These are phyloP conservation scores for Patagioenas fasciata DNA, from an alignment of 2,113 vertebrate genomes.

Conservation along the genomic window DNA sequence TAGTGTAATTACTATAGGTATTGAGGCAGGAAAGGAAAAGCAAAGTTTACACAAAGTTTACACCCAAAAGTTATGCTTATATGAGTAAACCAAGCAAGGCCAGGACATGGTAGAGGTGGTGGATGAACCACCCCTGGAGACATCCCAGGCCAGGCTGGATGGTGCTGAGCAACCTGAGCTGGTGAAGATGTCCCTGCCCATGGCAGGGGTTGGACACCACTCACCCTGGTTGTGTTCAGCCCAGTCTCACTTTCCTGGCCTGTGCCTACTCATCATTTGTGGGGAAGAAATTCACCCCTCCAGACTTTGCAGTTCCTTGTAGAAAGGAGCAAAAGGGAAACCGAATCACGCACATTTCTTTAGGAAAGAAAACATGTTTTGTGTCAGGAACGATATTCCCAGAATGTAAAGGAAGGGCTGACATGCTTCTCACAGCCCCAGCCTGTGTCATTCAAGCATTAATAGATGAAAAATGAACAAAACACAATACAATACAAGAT, in stretches of 20 bases:
- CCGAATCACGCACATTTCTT: background rate
- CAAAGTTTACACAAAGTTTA: too few relatives aligned
- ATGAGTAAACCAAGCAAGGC: too few relatives aligned
- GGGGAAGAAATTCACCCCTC: background rate
- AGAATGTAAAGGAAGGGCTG: background rate
- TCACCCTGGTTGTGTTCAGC: background rate
- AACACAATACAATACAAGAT: background rate
- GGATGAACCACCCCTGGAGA: too few relatives aligned
- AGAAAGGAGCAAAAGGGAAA: background rate
- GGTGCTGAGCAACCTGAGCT: too few relatives aligned
- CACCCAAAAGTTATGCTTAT: too few relatives aligned
- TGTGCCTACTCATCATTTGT: background rate
- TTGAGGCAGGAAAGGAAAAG: too few relatives aligned
- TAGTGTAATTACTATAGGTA: background rate
- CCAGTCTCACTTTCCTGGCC: background rate
- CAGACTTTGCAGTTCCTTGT: background rate
- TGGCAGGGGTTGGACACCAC: background rate
- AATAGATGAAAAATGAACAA: background rate
- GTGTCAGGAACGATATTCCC: background rate
- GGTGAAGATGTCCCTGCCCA: too few relatives aligned
- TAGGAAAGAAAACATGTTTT: background rate
- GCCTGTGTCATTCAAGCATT: background rate
- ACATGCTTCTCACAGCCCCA: background rate
- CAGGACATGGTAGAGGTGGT: too few relatives aligned
- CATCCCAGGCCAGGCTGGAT: too few relatives aligned